A percentile compares a stretch with the other conserved stretches of the same genome.
phyloP scores from a whole-genome alignment of 2,888 invertebrate genomes.

The Scrobipalpa costella region DNA sequence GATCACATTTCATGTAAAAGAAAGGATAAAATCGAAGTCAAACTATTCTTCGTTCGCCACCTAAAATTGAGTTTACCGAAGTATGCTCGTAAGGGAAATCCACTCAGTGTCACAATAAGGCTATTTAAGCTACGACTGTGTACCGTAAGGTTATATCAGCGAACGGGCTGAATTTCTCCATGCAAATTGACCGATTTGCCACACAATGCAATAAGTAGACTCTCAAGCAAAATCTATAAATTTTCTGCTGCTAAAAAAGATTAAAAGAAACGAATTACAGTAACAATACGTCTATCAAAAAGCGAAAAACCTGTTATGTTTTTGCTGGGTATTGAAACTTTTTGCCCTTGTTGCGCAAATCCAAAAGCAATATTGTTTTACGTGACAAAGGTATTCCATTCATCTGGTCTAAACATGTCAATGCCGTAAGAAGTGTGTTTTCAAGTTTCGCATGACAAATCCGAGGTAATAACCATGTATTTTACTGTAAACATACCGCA shows the following conservation, averaged over 20 bases:
- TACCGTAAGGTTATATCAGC: slow-evolving; percentile 36
- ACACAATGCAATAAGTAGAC: slow-evolving; percentile 46
- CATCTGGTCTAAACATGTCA: slow-evolving; percentile 19
- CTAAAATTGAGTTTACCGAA: slow-evolving; percentile 45
- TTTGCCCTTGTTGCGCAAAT: slow-evolving; percentile 25
- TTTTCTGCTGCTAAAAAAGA: slow-evolving; percentile 50
- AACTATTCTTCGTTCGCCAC: slow-evolving; percentile 4
- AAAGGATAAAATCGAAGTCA: neutral
- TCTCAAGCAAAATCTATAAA: slow-evolving; percentile 39
- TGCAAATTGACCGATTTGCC: slow-evolving; percentile 53
- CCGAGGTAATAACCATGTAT: slow-evolving; percentile 21
- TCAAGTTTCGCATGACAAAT: slow-evolving; percentile 27
- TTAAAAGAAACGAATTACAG: slow-evolving; percentile 40
- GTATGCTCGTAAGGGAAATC: slow-evolving; percentile 44
- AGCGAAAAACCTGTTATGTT: slow-evolving; percentile 13
- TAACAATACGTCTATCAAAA: slow-evolving; percentile 40
- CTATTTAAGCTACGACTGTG: slow-evolving; percentile 43
- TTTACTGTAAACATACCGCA: slow-evolving; percentile 21
- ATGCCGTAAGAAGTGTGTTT: slow-evolving; percentile 22
- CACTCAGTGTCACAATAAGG: slow-evolving; percentile 43
- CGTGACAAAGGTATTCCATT: neutral
- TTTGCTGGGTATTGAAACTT: slow-evolving; percentile 14
- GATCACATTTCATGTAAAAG: too few relatives aligned
- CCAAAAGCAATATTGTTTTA: slow-evolving; percentile 24
- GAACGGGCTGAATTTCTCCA: slow-evolving; percentile 41